Percentiles rank a stretch among this genome's conserved stretches.
Conservation (phyloP, 2,797 vertebrate species). For the Linurgus olivaceus region DNA sequence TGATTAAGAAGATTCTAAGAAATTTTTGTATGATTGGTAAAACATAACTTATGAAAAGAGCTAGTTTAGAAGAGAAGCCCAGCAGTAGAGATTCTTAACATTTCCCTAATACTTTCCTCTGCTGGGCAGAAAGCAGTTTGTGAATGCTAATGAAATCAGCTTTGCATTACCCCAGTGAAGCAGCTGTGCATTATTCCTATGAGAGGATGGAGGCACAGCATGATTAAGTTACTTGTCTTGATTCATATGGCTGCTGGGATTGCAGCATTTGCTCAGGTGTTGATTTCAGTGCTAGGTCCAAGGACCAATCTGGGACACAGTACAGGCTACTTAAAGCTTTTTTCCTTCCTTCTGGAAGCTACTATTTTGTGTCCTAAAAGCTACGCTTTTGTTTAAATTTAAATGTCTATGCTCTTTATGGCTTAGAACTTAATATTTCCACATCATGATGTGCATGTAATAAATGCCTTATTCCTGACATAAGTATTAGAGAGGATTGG, state of each 20-base stretch:
- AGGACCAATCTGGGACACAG: background rate
- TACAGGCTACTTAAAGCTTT: background rate
- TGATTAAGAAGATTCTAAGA: slow-evolving; percentile 39
- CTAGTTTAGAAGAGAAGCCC: background rate
- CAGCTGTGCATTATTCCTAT: slow-evolving; percentile 8
- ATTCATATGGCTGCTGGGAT: background rate
- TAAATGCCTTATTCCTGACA: background rate
- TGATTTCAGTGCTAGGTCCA: background rate
- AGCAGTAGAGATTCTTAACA: background rate
- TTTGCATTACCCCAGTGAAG: background rate
- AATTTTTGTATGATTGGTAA: slow-evolving; percentile 14
- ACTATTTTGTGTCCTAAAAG: background rate
- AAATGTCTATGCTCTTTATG: background rate
- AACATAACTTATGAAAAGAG: background rate
- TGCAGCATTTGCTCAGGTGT: background rate
- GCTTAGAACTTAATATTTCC: background rate
- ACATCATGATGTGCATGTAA: background rate
- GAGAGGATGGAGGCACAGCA: background rate
- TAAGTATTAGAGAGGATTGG: background rate
- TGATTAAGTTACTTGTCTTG: slow-evolving; percentile 11
- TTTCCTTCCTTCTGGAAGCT: background rate
- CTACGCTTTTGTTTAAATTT: background rate
- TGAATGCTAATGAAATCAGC: slow-evolving; percentile 51
- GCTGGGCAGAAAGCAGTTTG: slow-evolving; percentile 18
- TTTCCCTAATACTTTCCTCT: slow-evolving; percentile 32